Percentiles rank a stretch among this genome's conserved stretches.
These are phyloP conservation scores for Oryctolagus cuniculus DNA, from an alignment of 2,113 vertebrate genomes.

Conservation along the genomic window mOryCun1.1 NC_091432.1:206317501-206318000, in stretches of 20 bases:
- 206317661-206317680: too few species aligned
- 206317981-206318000: neutral
- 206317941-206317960: neutral
- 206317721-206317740: neutral
- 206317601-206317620: too few species aligned
- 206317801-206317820: neutral
- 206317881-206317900: neutral
- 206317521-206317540: too few species aligned
- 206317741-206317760: neutral
- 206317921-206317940: neutral
- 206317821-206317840: neutral
- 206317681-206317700: neutral
- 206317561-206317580: too few species aligned
- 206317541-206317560: too few species aligned
- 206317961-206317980: too few species aligned
- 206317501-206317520: too few species aligned
- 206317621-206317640: too few species aligned
- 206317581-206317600: too few species aligned
- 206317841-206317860: neutral
- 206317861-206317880: neutral
- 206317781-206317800: too few species aligned
- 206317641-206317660: too few species aligned
- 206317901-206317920: neutral
- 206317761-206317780: neutral
- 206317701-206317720: neutral